Base-by-base conservation (phyloP, 2,797 vertebrate genomes). In the Vultur gryphus region DNA sequence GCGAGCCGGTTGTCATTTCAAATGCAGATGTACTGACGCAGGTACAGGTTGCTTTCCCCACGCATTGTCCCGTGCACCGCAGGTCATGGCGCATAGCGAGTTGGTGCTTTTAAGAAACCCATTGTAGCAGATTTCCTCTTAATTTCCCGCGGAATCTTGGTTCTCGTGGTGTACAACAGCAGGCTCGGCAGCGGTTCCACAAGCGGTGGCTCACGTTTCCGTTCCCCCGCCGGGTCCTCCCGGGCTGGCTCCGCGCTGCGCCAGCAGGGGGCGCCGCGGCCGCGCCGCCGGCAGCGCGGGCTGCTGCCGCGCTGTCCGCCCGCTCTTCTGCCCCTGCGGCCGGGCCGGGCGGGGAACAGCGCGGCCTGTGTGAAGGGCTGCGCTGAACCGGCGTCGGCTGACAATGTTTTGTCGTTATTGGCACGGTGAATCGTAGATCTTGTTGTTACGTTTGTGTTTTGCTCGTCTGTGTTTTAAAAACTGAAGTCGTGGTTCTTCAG, bases 111-210 rank as follows among this genome's bases (percentile, higher is more conserved):
- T 5, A 3, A 4, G 11, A 35, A 15, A 37, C 5, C 31, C 10
- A 0, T 14, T 1, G 1, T 1, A 13, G 39, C 28, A 0, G 8
- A 0, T n/a, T 12, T 26, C 12, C 1, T 2, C 46, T 8, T 8
- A 2, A 0, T 9, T 5, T 18, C 54, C 58, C 1, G 21, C 20
- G 2, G 11, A 1, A 13, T 3, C 57, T 25, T 6, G 4, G 20
- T 33, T 31, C 21, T 1, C 1, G 0, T 2, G 15, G 4, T 3
- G 9, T 2, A 2, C 9, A 3, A 1, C 2, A 18, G 6, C 58
- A 8, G 7, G 20, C 25, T 5, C 13, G 4, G 7, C 61, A 8
- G 70, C 59, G 1, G 31, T 17, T 48, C 28, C 3, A 5, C 12
- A 4, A 11, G 13, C 9, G 1, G 25, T 43, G 4, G 15, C 35